Evolutionary conservation across 2,888 invertebrate genomes (phyloP), one percentile per base, ranked within the genome.

Genomic region (Platycheirus albimanus): DNA sequence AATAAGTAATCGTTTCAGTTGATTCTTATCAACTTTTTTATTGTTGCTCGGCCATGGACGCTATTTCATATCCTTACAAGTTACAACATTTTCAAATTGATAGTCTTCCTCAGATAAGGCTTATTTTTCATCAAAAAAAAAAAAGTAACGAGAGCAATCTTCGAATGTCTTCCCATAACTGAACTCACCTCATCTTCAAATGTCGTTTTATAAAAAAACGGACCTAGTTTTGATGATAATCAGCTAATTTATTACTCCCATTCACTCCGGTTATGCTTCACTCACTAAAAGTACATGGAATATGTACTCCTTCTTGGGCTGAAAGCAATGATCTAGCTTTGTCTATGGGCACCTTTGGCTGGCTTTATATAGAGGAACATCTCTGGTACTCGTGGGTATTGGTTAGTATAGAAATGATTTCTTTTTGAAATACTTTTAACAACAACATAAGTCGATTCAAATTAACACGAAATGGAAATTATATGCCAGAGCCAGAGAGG

Each of bases 381-480:
- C 45, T 61, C 49, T 36, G 20, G 38, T 52, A 28, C 43, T n/a
- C n/a, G n/a, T n/a, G n/a, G n/a, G n/a, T n/a, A n/a, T n/a, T n/a
- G 6, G 8, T 38, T 43, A 58, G 70, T 76, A 24, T 38, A n/a
- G 58, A 41, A 76, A 61, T 61, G 66, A 67, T 77, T 63, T 71
- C 71, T 69, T n/a, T 71, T 76, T 76, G 61, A 66, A 76, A 66
- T 61, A 41, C 76, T 66, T 66, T 81, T 71, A 76, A 61, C 71
- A 76, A 66, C 45, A 77, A 76, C 81, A 77, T 67, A 66, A 71
- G 80, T 76, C 80, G 76, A 64, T 76, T 76, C 67, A 63, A 81
- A 72, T 81, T 61, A 81, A 81, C 81, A 81, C 77, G 76, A 63
- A 81, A 71, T 76, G 61, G 71, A 76, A 76, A 67, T 76, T 67